Evolutionary conservation across 2,888 invertebrate species (phyloP).

Genomic region (Lasius platythorax): DNA sequence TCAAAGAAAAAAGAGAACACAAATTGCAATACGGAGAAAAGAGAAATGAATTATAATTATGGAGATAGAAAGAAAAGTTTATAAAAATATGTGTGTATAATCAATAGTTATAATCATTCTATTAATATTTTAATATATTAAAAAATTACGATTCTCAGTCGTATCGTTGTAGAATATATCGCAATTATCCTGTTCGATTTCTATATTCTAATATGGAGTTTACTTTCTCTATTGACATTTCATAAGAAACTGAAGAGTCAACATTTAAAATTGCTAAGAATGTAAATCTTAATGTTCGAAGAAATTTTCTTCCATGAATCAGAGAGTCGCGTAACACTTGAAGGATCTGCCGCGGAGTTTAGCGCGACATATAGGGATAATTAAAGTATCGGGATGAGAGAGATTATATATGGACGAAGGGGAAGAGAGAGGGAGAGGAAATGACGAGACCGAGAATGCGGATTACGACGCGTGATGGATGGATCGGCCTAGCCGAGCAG

Average conservation of each 20-base stretch:
- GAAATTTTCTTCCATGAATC: conserved; percentile 24
- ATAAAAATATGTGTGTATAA: not conserved
- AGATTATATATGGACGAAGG: not conserved
- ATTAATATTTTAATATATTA: not conserved
- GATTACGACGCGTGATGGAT: conserved; percentile 43
- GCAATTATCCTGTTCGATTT: not conserved
- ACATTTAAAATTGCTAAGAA: not conserved
- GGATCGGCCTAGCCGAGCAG: conserved; percentile 16
- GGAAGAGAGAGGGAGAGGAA: not conserved
- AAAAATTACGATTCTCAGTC: not conserved
- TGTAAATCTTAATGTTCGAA: not conserved
- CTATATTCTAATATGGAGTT: not conserved
- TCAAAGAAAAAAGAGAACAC: not conserved
- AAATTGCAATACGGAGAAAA: not conserved
- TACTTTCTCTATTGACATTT: conserved; percentile 29
- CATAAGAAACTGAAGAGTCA: not conserved
- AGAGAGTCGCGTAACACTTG: not conserved
- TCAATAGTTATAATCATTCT: not conserved
- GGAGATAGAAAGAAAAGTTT: not conserved
- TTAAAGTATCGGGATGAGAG: conserved; percentile 15
- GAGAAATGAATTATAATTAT: not conserved
- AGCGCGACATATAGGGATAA: conserved; percentile 14
- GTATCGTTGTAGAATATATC: not conserved
- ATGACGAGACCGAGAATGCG: conserved; percentile 31
- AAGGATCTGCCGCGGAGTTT: not conserved